These are phyloP conservation scores for Bimastos eiseni DNA, from an alignment of 2,888 invertebrate species.

Conservation along the genomic window DNA sequence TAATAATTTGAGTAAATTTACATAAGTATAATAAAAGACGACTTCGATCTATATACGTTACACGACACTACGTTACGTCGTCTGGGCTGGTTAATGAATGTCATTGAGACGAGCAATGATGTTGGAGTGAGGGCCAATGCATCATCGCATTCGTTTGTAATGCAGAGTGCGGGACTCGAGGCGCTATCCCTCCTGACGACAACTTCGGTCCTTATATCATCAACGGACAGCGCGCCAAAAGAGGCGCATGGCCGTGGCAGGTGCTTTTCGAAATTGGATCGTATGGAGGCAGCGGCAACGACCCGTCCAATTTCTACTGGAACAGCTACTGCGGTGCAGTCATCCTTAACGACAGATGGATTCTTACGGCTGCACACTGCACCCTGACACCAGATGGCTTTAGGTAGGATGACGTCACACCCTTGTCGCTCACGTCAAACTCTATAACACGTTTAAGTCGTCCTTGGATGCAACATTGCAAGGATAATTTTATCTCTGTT, in stretches of 20 bases:
- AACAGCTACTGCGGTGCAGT: background rate
- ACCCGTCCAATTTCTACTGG: background rate
- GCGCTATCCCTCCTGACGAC: background rate
- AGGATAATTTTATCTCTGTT: no score
- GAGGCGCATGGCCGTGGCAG: constrained; percentile 33
- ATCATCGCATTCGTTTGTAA: background rate
- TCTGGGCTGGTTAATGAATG: no score
- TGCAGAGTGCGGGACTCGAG: constrained; percentile 28
- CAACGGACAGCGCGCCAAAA: constrained; percentile 19
- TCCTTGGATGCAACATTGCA: background rate
- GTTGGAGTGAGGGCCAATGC: background rate
- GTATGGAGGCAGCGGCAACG: background rate
- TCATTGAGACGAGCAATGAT: background rate
- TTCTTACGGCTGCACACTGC: constrained; percentile 31
- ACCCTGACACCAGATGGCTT: background rate
- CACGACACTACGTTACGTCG: no score
- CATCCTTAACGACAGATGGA: constrained; percentile 9
- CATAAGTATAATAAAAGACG: no score
- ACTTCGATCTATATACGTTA: no score
- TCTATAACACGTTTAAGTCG: background rate
- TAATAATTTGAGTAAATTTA: no score
- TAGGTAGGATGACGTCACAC: background rate
- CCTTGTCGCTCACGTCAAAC: background rate
- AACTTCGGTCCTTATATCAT: constrained; percentile 24
- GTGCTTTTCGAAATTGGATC: background rate